phyloP scores from a whole-genome alignment of 30 jellyfish, hydroid and myxozoan species.

The Hydra vulgaris region DNA sequence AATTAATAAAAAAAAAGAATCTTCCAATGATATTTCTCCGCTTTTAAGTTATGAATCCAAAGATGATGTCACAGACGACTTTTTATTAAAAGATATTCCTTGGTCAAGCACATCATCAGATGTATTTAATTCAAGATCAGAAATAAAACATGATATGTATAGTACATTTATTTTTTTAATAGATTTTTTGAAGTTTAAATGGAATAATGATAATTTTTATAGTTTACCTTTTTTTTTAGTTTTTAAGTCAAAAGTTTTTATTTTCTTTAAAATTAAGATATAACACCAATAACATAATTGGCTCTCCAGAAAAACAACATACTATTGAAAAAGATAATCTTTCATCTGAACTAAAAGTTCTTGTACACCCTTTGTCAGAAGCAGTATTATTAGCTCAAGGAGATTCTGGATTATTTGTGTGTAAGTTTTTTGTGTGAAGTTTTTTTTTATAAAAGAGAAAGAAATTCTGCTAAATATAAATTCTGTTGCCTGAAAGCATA shows the following conservation, averaged over 20 bases:
- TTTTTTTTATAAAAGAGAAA: neutral
- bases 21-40: neutral
- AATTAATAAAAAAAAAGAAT: conserved; percentile 5
- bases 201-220: too few species aligned
- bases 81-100: neutral
- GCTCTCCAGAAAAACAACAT: neutral
- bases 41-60: neutral
- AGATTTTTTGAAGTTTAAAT: too few species aligned
- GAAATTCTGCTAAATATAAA: too few species aligned
- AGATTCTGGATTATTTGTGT: conserved; percentile 62
- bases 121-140: neutral
- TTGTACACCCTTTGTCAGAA: conserved; percentile 43
- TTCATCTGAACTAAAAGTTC: conserved; percentile 40
- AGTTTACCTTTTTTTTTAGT: neutral
- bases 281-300: neutral
- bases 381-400: conserved; percentile 85
- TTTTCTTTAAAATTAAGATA: too few species aligned
- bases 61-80: neutral
- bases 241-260: neutral
- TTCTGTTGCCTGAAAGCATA: too few species aligned
- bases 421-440: conserved; percentile 40
- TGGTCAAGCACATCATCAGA: neutral
- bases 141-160: too few species aligned
- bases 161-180: too few species aligned
- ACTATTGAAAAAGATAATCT: neutral